phyloP scores from a whole-genome alignment of 2,797 vertebrate genomes.

The Acipenser ruthenus region DNA sequence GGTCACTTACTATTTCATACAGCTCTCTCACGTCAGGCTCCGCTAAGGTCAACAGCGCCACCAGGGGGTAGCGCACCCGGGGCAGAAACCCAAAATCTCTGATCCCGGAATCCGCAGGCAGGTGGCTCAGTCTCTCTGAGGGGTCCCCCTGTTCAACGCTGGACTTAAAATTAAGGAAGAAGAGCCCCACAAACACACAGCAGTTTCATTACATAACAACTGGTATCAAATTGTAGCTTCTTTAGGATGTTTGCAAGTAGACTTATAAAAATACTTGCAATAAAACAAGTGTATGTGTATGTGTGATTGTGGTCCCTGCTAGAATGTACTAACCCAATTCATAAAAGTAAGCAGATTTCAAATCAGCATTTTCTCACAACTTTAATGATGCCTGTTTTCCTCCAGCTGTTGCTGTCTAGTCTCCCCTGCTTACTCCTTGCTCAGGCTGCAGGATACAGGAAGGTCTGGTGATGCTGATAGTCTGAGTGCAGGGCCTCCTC shows the following conservation, averaged over 20 bases:
- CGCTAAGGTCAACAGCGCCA: constrained; percentile 73
- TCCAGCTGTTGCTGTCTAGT: no score
- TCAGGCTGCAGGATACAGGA: constrained; percentile 74
- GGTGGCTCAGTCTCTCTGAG: constrained; percentile 56
- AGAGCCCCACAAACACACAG: constrained; percentile 23
- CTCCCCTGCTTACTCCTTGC: no score
- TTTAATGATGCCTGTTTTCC: no score
- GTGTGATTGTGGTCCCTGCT: no score
- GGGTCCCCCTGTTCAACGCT: constrained; percentile 64
- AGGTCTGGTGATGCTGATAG: constrained; percentile 65
- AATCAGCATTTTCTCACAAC: no score
- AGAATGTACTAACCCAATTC: no score
- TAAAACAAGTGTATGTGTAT: constrained; percentile 14
- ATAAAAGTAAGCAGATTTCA: no score
- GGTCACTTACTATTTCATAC: constrained; percentile 77
- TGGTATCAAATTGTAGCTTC: no score
- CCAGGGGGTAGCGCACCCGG: constrained; percentile 77
- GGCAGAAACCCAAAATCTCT: constrained; percentile 77
- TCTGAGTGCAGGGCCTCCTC: constrained; percentile 64
- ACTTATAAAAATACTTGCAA: not conserved
- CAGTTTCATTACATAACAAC: not conserved
- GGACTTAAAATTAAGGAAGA: constrained; percentile 48
- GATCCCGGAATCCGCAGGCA: constrained; percentile 62
- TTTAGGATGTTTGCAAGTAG: no score
- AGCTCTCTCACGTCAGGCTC: constrained; percentile 61